Conservation (phyloP, 2,888 invertebrate species). For the Schizaphis graminum region DNA sequence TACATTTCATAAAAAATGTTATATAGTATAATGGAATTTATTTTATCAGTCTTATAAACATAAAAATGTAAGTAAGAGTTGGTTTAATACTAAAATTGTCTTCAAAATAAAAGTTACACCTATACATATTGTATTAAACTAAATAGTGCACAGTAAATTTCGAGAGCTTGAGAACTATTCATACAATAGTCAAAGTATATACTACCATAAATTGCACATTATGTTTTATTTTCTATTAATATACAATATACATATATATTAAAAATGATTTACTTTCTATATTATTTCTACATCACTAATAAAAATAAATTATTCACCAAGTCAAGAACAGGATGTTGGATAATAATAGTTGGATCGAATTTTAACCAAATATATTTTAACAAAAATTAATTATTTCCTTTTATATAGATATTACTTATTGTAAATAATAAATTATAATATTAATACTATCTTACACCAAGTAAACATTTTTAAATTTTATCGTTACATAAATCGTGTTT, state of each 20-base stretch:
- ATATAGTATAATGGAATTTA: neutral
- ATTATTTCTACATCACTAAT: neutral
- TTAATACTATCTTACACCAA: neutral
- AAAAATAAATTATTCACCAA: neutral
- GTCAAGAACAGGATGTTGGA: neutral
- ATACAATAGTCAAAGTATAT: neutral
- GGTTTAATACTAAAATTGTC: neutral
- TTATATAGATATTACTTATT: neutral
- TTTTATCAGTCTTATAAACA: neutral
- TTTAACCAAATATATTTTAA: neutral
- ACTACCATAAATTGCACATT: neutral
- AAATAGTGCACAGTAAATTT: neutral
- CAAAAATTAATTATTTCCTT: neutral
- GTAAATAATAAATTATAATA: neutral
- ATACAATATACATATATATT: neutral
- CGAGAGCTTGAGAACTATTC: neutral
- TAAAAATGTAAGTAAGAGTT: neutral
- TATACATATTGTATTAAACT: neutral
- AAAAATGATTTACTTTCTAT: conserved; percentile 6
- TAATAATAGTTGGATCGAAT: neutral
- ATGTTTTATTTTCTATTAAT: neutral
- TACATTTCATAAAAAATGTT: neutral
- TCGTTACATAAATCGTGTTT: neutral
- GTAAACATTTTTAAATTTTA: neutral
- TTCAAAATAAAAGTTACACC: neutral